Evolutionary conservation across 2,113 vertebrate genomes (phyloP), one percentile per base, ranked within the genome.

Genomic region (Sakesphorus luctuosus): DNA sequence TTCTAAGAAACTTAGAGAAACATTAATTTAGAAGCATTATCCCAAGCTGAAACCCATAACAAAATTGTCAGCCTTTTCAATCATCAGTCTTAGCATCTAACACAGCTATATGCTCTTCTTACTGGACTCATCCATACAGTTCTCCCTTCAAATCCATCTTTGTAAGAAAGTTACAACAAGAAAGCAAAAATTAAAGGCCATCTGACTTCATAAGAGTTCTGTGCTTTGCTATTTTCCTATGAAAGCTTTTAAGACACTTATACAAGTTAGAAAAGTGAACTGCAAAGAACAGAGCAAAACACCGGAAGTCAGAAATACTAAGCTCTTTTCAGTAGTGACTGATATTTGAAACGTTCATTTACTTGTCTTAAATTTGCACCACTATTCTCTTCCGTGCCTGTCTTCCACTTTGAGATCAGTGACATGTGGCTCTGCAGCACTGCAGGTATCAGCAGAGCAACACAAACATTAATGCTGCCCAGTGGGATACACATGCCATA

Each of bases 281-380:
- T 52, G 21, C 43, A 20, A 89, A 77, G 29, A 73, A 69, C 8
- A 58, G 29, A 17, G 52, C 26, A 92, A 83, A 90, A 59, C 5
- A 36, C 9, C n/a, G 4, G 3, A 50, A 47, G 38, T 58, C n/a
- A 40, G 58, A 74, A 90, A 78, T 7, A 26, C 16, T 65, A 20
- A 0, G 0, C 18, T 69, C 6, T 61, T 69, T 73, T 71, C 33
- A 59, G 26, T 23, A 55, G 15, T 2, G 2, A 59, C 55, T 25
- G 20, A 68, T 20, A 80, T 74, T 46, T 49, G 13, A 85, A 59
- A 77, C 12, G 25, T 69, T 84, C 43, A 56, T 77, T 80, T 67
- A 50, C 14, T 77, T 84, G 23, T 61, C 55, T 73, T 9, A 3
- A 11, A 43, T 78, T 93, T 81, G 35, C 40, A 71, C 10, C 52